Conservation (phyloP, 2,888 invertebrate genomes). For the Cloeon dipterum region DNA sequence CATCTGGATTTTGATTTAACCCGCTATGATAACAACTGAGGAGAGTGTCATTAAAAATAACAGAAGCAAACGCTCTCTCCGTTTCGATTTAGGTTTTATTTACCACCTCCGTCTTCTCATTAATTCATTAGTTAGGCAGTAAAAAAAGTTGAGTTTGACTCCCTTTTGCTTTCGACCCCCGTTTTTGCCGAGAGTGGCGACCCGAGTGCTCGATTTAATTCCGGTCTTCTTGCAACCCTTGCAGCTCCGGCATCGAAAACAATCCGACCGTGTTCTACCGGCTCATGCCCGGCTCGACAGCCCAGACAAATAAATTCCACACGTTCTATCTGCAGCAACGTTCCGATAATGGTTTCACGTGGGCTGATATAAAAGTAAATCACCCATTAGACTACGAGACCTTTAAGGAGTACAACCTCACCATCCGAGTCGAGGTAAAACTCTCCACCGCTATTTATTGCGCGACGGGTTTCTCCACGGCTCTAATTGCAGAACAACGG, state of each 20-base stretch:
- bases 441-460: too few relatives aligned
- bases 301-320: conserved; percentile 88
- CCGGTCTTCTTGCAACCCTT: neutral
- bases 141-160: neutral
- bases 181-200: neutral
- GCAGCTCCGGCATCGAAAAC: conserved; percentile 86
- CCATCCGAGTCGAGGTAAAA: conserved; percentile 86
- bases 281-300: conserved; percentile 84
- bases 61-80: too few relatives aligned
- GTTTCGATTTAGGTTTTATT: too few relatives aligned
- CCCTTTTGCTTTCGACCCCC: neutral
- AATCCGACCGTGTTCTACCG: conserved; percentile 91
- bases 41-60: too few relatives aligned
- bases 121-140: neutral
- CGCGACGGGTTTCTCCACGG: too few relatives aligned
- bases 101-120: neutral
- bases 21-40: neutral
- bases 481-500: conserved; percentile 60
- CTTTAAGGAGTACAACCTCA: conserved; percentile 86
- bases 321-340: conserved; percentile 90
- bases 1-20: neutral
- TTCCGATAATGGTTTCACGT: conserved; percentile 75
- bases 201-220: too few relatives aligned
- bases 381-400: conserved; percentile 87
- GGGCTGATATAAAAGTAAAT: conserved; percentile 92